Base-by-base conservation (phyloP, 2,797 vertebrate species). In the Falco novaeseelandiae region DNA sequence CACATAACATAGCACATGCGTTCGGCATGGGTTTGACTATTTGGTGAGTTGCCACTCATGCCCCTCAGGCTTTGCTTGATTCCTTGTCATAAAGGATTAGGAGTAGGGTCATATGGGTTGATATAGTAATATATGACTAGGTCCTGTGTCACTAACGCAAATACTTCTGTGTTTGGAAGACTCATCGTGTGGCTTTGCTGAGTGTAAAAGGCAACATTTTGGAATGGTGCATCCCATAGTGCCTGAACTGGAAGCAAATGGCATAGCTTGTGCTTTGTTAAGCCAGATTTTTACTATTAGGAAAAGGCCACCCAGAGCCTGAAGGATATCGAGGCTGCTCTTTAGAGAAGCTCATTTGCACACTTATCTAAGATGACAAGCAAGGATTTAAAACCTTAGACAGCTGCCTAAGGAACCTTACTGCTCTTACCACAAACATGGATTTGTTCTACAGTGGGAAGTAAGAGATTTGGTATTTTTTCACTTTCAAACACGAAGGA, bases 61-160 rank as follows among this genome's bases (percentile, higher is more conserved):
- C 71, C 66, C 42, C 94, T 83, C 80, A 49, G 85, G 61, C 67
- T 96, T 94, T 70, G 36, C 84, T 71, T 93, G 44, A 62, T 77
- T 87, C 74, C 46, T 86, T 40, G 20, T 78, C 36, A 10, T 18
- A 8, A 8, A 66, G 40, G 62, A 72, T 72, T 77, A 74, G 40
- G 55, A 71, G 58, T 81, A 77, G 19, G 34, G 27, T 74, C 30
- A 6, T 46, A 20, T 6, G 38, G 42, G 27, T 69, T 77, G 44
- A 23, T 48, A 17, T 6, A 46, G 83, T 86, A 90, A 90, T 48
- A 36, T 36, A 80, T 79, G 87, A 30, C 44, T 87, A 30, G n/a
- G 57, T 90, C 19, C 25, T 48, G 21, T 72, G 32, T 85, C 42
- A 26, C 26, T 90, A 65, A 38, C 16, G 7, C 72, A 30, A 69